phyloP scores from a whole-genome alignment of 2,113 vertebrate genomes.

The Phalacrocorax pelagicus region DNA sequence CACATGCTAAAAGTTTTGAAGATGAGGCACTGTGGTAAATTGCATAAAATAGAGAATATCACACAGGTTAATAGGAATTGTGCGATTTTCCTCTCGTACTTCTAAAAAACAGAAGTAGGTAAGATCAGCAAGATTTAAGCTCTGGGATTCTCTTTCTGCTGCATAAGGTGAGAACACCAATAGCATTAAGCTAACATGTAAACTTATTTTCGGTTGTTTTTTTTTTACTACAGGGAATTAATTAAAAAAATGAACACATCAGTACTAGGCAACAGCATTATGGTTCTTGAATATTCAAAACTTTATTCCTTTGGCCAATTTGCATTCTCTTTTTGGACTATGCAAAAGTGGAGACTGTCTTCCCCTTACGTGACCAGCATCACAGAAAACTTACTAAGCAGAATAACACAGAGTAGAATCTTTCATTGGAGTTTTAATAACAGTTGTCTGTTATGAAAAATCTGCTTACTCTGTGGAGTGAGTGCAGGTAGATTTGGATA shows the following conservation, averaged over 20 bases:
- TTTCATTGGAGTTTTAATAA: background rate
- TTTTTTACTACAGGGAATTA: background rate
- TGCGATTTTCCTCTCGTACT: background rate
- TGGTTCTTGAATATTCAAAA: background rate
- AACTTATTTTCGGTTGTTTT: background rate
- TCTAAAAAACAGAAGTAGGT: background rate
- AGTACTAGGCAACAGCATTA: background rate
- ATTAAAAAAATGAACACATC: background rate
- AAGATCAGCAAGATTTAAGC: background rate
- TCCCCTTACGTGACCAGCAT: background rate
- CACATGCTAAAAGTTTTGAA: background rate
- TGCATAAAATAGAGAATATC: background rate
- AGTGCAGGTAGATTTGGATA: rapidly evolving
- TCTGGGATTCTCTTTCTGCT: background rate
- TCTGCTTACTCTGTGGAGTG: background rate
- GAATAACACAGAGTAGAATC: background rate
- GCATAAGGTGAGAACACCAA: background rate
- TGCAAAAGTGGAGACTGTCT: background rate
- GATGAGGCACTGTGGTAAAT: background rate
- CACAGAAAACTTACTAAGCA: background rate
- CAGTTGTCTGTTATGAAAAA: rapidly evolving
- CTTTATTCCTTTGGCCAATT: background rate
- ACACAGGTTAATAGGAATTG: background rate
- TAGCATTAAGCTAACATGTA: background rate
- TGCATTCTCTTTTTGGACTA: background rate